A percentile compares a stretch with the other conserved stretches of the same genome.
Conservation (phyloP, 2,113 vertebrate species). For the Zosterops pallidus region DNA sequence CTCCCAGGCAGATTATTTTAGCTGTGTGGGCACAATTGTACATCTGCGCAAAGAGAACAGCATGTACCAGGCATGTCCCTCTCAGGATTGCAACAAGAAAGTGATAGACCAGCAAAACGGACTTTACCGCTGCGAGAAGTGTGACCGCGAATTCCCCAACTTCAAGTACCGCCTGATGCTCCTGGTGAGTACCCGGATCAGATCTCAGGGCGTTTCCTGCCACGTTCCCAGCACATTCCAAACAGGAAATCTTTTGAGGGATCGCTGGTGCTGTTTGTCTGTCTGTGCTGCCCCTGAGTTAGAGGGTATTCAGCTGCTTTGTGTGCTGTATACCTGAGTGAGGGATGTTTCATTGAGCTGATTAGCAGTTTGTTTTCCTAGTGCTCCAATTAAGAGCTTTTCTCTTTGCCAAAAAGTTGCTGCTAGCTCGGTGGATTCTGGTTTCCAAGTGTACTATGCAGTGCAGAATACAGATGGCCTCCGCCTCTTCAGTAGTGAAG, state of each 20-base stretch:
- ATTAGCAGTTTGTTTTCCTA: slow-evolving; percentile 51
- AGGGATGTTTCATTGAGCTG: slow-evolving; percentile 33
- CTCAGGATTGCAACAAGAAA: slow-evolving; percentile 96
- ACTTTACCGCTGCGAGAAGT: slow-evolving; percentile 95
- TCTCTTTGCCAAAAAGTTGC: slow-evolving; percentile 49
- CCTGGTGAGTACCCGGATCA: slow-evolving; percentile 78
- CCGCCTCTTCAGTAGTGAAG: slow-evolving; percentile 64
- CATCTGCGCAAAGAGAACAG: slow-evolving; percentile 95
- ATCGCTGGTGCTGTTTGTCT: neutral
- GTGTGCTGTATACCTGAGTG: slow-evolving; percentile 21
- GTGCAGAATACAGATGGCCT: slow-evolving; percentile 49
- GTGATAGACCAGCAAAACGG: slow-evolving; percentile 96
- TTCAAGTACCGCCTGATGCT: slow-evolving; percentile 98
- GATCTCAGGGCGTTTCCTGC: neutral
- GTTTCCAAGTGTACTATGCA: slow-evolving; percentile 51
- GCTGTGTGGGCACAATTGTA: slow-evolving; percentile 87
- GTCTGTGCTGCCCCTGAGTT: neutral
- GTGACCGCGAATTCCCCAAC: slow-evolving; percentile 92
- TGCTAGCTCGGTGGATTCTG: slow-evolving; percentile 35
- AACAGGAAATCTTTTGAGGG: accelerated
- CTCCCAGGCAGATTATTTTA: slow-evolving; percentile 90
- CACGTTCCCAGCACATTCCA: neutral
- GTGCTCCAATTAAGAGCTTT: slow-evolving; percentile 46
- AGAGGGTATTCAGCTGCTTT: neutral
- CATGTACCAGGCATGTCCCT: slow-evolving; percentile 94